Evolutionary conservation across 2,113 vertebrate species (phyloP), one percentile per base, ranked within the genome.

Genomic region (Morone saxatilis): DNA sequence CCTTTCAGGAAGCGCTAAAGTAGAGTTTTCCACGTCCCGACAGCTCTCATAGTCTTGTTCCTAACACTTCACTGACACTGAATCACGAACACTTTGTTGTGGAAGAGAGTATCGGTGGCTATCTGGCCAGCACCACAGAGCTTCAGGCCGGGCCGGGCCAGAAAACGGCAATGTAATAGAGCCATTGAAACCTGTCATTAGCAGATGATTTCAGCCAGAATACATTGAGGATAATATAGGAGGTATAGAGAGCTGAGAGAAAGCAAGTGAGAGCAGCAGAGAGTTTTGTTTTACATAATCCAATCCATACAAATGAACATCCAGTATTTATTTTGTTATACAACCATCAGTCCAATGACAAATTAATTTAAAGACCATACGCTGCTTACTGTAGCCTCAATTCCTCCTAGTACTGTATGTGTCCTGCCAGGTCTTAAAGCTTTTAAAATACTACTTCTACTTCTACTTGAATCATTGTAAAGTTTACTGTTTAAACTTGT

Each of bases 11-110:
- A 56, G 67, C 20, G 20, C 47, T 50, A 65, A 78, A 62, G 67
- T 47, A 20, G 57, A 79, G 38, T 54, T 89, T 86, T 87, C 65
- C 76, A 81, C 78, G 63, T 73, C 66, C 2, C 6, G 62, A 75
- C 80, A 86, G 65, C 73, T 78, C 66, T 78, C 67, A 76, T 20
- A 54, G 22, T 80, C n/a, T 22, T 56, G 36, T 78, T 80, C 31
- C 48, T 69, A 73, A 70, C 41, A 40, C 73, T 78, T 89, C 36
- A n/a, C 67, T 62, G 78, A 76, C 78, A 80, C 47, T 66, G 54
- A 86, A 79, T 72, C 31, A 70, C 81, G 47, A 86, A 84, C 12
- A 57, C 65, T 47, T 61, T 82, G 38, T 87, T 71, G 72, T 70
- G 70, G 86, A 25, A 61, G 40, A 71, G 20, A 61, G 38, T 61